Base-by-base conservation (phyloP, 2,888 invertebrate genomes). In the Lithophane socia region DNA sequence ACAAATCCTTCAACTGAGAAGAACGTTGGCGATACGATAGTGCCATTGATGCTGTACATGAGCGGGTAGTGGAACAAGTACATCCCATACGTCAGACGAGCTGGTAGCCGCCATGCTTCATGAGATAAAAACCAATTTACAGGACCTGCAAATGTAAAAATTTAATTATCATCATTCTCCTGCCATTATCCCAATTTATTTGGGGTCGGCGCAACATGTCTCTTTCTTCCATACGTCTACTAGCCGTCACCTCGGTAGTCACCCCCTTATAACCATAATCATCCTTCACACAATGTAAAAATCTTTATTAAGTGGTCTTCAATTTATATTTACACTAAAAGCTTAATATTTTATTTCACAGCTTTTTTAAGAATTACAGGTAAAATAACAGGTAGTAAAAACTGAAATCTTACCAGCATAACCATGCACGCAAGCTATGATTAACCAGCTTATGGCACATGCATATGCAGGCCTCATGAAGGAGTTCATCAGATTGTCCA, bases 1-100 rank as follows among this genome's bases (percentile, higher is more conserved):
- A 70, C 70, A 70, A 29, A 21, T 21, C 13, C 21, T 65, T 70
- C 70, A 47, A 21, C 29, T 29, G 70, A 47, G 44, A 70, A 70
- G 13, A 47, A 70, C 7, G 3, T 65, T 29, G 70, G 44, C 3
- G 70, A 16, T 70, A 70, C 29, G 10, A 21, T 29, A 16, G 70
- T 44, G 8, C 70, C 29, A 70, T 70, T 70, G 3, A 70, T 16
- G 21, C 10, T 70, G 44, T 65, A 44, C 65, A 70, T 70, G 3
- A 70, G 70, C 10, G 70, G 80, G 21, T 93, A 88, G 86, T 97
- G 96, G 10, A 95, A 86, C 7, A 97, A 52, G 83, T 94, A 97
- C 89, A 96, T 93, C 49, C 94, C 94, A 81, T 95, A 97, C 0
- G 95, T 54, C 18, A 85, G 44, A 12, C 84, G 81, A 52, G 75